Evolutionary conservation across 2,797 vertebrate genomes (phyloP), one percentile per base, ranked within the genome.

Genomic region (Hipposideros larvatus): DNA sequence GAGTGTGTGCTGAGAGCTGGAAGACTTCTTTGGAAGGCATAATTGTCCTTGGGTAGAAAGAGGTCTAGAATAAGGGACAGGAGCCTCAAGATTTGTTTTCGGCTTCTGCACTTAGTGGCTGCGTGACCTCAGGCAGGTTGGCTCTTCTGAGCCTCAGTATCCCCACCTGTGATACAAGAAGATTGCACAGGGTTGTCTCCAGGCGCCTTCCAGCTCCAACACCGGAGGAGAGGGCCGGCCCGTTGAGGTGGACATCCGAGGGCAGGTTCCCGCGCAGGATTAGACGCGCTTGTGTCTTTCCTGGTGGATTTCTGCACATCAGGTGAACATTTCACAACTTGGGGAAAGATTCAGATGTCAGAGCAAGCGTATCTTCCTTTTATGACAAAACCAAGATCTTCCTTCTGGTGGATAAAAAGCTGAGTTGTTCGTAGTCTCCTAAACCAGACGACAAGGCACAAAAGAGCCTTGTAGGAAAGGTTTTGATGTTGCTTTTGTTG

Each of bases 401-500:
- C 68, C 19, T 5, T 84, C 37, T 1, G 4, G 57, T 71, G 15
- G 37, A 37, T 15, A 68, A 22, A 48, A 57, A 19, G 28, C 15
- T 26, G 59, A 28, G 78, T 83, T 94, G 92, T 86, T 65, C 48
- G 5, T 41, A n/a, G 21, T 11, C 28, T 3, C 61, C 28, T 24
- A 13, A 55, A 71, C 31, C 65, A 70, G 18, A 59, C 8, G 55
- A 51, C 13, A 51, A 51, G 48, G 24, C 80, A 37, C 24, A 7
- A 21, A 59, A 55, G 37, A 82, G 19, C 5, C 3, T 0, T 0
- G 8, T 0, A 21, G 4, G 63, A 48, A 10, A 63, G 75, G 21
- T 2, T 41, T 2, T 41, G 24, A 7, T n/a, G 46, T 70, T 28
- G 43, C 70, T 77, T 70, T 74, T 11, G 18, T 34, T 43, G 28